These are phyloP conservation scores for Salticus scenicus DNA, from an alignment of 2,888 invertebrate genomes.

Conservation along the genomic window DNA sequence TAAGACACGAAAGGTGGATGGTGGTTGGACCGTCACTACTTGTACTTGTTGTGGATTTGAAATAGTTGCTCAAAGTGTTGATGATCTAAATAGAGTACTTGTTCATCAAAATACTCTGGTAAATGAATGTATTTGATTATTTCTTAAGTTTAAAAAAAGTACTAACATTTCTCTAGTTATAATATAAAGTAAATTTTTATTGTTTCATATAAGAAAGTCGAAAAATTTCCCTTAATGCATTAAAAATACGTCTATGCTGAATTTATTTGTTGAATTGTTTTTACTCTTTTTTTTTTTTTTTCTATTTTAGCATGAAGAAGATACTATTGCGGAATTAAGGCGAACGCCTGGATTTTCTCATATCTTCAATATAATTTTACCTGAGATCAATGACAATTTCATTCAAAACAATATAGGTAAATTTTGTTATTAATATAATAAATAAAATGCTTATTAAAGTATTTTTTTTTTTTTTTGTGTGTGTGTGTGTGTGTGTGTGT, in stretches of 20 bases:
- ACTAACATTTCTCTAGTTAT: background rate
- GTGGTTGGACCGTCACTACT: constrained; percentile 49
- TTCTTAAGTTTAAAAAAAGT: background rate
- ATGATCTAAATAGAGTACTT: constrained; percentile 34
- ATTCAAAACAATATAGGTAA: constrained; percentile 62
- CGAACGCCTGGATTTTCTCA: constrained; percentile 81
- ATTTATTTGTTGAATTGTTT: too few relatives aligned
- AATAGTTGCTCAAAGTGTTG: constrained; percentile 60
- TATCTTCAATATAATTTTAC: constrained; percentile 83
- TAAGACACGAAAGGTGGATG: constrained; percentile 38
- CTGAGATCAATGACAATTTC: constrained; percentile 67
- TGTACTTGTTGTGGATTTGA: constrained; percentile 56
- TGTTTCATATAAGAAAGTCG: too few relatives aligned
- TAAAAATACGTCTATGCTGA: too few relatives aligned
- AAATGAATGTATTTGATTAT: background rate
- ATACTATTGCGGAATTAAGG: constrained; percentile 28
- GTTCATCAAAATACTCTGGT: constrained; percentile 43
- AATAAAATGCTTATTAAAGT: too few relatives aligned
- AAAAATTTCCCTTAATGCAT: too few relatives aligned
- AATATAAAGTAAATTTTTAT: background rate
- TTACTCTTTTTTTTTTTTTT: background rate
- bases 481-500: too few relatives aligned
- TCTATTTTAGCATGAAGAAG: constrained; percentile 26
- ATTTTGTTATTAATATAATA: too few relatives aligned
- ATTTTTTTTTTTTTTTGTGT: too few relatives aligned